Evolutionary conservation across 2,888 invertebrate species (phyloP), one percentile per base, ranked within the genome.

Genomic region (Mesopsocus fuscifrons): DNA sequence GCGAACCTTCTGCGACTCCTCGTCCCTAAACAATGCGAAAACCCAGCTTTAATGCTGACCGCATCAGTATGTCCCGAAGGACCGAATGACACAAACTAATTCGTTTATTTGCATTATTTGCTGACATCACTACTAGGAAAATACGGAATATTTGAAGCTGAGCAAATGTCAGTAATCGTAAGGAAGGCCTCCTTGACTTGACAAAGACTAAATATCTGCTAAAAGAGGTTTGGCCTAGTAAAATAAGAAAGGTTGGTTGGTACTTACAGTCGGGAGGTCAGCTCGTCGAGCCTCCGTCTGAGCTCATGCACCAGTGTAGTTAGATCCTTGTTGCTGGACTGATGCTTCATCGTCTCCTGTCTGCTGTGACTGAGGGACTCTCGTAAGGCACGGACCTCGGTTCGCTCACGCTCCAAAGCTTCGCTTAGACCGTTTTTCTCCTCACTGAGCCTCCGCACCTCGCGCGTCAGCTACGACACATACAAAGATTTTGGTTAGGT

Each of bases 301-400:
- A 75, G 57, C 41, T 65, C 63, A 46, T 65, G 60, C 18, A 75
- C 66, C 59, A 77, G 76, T 42, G 65, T 62, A 48, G 72, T 70
- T 22, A 77, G 63, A 59, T 77, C 75, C 53, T 77, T 72, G 54
- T 75, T 66, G 11, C 66, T 62, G 32, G 74, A 52, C 52, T 73
- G 71, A 26, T 71, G 62, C 46, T 73, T 70, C 20, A 75, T 71
- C n/a, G 69, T 62, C 50, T 76, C 74, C 42, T 67, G 65, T 22
- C 72, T 64, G 8, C 71, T 65, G 43, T 68, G 65, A 31, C 64
- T 62, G 33, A 77, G 52, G 11, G 74, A 56, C 40, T 64, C 62
- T 51, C 74, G 72, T 42, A 74, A 56, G n/a, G 67, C 65, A 43
- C 68, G 66, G 0, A 68, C 57, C 9, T 64, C 63, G 31, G 55